Conservation (phyloP, 2,888 invertebrate species). For the Tiliacea aurago region DNA sequence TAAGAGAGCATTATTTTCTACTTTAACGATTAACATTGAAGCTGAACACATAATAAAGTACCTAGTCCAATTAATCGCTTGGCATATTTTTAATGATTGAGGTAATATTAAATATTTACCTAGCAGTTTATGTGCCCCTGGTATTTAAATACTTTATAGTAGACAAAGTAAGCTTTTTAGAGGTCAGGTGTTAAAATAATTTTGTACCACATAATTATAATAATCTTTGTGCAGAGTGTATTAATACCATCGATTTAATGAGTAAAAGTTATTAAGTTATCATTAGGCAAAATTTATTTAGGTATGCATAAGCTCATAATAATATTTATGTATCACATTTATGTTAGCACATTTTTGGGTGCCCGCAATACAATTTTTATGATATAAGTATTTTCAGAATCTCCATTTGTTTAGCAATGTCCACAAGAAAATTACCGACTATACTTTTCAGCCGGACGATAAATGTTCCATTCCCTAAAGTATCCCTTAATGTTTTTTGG, state of each 20-base stretch:
- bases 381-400: too few relatives aligned
- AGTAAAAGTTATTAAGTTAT: constrained; percentile 23
- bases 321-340: constrained; percentile 5
- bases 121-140: constrained; percentile 20
- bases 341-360: neutral
- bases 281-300: neutral
- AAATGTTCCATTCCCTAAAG: neutral
- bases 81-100: neutral
- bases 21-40: neutral
- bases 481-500: too few relatives aligned
- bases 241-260: neutral
- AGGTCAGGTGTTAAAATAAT: constrained; percentile 7
- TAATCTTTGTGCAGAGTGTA: neutral
- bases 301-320: constrained; percentile 1
- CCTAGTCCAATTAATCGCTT: neutral
- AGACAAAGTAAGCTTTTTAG: neutral
- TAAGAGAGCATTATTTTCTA: neutral
- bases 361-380: neutral
- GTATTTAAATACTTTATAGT: constrained; percentile 7
- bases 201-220: too few relatives aligned
- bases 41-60: neutral
- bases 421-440: constrained; percentile 2
- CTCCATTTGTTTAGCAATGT: neutral
- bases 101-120: neutral
- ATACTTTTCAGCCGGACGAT: neutral